Percentiles rank a stretch among this genome's conserved stretches.
Conservation (phyloP, 1,140 invertebrate species). For the Drosophila parabipectinata region DNA sequence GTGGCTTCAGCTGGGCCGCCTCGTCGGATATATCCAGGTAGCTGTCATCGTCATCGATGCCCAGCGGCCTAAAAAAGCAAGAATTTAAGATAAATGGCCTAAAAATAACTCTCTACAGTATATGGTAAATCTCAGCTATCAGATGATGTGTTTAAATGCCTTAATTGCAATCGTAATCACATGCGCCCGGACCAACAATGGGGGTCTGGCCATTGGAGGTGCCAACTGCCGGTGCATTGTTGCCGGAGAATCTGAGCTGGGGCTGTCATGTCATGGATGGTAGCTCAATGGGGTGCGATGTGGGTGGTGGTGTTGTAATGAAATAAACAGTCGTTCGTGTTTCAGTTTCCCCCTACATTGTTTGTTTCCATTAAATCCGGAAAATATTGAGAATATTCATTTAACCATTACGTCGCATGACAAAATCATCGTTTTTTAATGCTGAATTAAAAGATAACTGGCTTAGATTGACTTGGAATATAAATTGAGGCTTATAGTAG, state of each 20-base stretch:
- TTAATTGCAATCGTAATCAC: slow-evolving; percentile 75
- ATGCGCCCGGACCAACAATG: slow-evolving; percentile 53
- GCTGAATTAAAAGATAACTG: not conserved
- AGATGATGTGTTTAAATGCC: slow-evolving; percentile 64
- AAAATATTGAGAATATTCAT: slow-evolving; percentile 18
- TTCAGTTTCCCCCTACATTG: not conserved
- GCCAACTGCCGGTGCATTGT: slow-evolving; percentile 66
- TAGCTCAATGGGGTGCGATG: slow-evolving; percentile 10
- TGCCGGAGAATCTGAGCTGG: slow-evolving; percentile 25
- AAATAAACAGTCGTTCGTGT: slow-evolving; percentile 30
- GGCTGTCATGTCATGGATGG: slow-evolving; percentile 31
- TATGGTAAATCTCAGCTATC: slow-evolving; percentile 9
- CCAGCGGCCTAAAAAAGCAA: slow-evolving; percentile 85
- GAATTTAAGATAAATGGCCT: not conserved
- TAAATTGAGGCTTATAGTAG: no score
- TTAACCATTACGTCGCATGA: slow-evolving; percentile 4
- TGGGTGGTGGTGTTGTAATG: slow-evolving; percentile 34
- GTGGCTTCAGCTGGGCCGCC: slow-evolving; percentile 88
- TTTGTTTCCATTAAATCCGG: slow-evolving; percentile 30
- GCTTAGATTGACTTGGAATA: no score
- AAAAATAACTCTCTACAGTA: not conserved
- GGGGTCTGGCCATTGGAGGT: slow-evolving; percentile 45
- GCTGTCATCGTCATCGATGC: slow-evolving; percentile 88
- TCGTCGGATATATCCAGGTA: slow-evolving; percentile 87
- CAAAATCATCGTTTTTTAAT: not conserved